Percentiles rank a stretch among this genome's conserved stretches.
phyloP scores from a whole-genome alignment of 2,888 invertebrate species.

The Sinhomidia bicolor region DNA sequence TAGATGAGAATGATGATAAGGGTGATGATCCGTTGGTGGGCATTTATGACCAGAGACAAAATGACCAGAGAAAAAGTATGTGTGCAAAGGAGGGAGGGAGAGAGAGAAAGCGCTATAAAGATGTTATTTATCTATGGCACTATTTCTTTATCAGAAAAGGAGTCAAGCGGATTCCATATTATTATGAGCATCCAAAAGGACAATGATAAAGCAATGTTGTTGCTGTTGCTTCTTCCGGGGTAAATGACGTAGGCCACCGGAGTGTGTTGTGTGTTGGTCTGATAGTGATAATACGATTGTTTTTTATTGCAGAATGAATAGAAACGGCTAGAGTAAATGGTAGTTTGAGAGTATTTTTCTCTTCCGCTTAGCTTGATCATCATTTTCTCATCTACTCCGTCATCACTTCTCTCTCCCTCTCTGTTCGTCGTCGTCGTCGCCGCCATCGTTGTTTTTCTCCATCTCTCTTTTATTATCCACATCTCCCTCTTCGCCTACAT shows the following conservation, averaged over 20 bases:
- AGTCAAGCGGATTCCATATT: not conserved
- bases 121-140: no score
- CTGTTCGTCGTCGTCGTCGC: not conserved
- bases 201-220: not conserved
- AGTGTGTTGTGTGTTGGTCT: not conserved
- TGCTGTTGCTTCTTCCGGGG: not conserved
- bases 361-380: not conserved
- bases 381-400: not conserved
- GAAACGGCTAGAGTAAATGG: constrained; percentile 1
- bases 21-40: no score
- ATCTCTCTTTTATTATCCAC: not conserved
- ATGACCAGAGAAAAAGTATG: no score
- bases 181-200: not conserved
- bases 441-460: no score
- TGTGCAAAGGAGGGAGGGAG: no score
- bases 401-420: not conserved
- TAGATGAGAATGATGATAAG: no score
- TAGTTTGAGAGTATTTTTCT: not conserved
- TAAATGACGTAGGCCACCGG: not conserved
- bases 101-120: no score
- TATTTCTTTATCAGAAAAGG: no score
- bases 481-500: not conserved
- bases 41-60: no score
- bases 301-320: constrained; percentile 18
- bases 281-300: not conserved